Evolutionary conservation across 2,888 invertebrate genomes (phyloP).

Genomic region (Agrilus cyanescens): DNA sequence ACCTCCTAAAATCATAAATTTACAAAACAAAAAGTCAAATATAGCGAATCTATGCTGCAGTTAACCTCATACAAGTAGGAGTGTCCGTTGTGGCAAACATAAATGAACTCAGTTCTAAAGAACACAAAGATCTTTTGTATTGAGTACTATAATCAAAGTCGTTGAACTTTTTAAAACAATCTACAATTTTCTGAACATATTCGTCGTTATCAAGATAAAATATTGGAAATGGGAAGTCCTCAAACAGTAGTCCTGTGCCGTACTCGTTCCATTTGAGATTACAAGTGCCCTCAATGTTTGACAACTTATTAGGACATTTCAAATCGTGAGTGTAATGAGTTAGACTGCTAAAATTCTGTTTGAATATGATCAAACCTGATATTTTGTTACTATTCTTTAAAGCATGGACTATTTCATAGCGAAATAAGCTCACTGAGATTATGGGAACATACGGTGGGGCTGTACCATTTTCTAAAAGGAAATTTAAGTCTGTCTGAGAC

Average conservation of each 20-base stretch:
- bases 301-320: constrained; percentile 72
- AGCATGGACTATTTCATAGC: constrained; percentile 41
- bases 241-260: constrained; percentile 63
- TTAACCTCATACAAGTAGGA: constrained; percentile 60
- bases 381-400: constrained; percentile 43
- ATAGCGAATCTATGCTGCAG: neutral
- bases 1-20: constrained; percentile 24
- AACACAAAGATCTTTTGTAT: constrained; percentile 62
- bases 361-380: constrained; percentile 54
- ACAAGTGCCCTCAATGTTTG: constrained; percentile 37
- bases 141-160: constrained; percentile 51
- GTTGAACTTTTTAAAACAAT: constrained; percentile 60
- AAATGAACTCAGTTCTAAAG: constrained; percentile 73
- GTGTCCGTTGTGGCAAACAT: constrained; percentile 87
- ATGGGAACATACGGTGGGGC: constrained; percentile 73
- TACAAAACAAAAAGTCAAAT: neutral
- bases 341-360: constrained; percentile 30
- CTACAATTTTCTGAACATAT: constrained; percentile 46
- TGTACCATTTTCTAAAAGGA: constrained; percentile 59
- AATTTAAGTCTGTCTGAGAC: constrained; percentile 52
- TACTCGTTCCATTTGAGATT: constrained; percentile 62
- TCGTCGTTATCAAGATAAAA: constrained; percentile 58
- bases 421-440: constrained; percentile 52
- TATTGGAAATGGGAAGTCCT: constrained; percentile 81
- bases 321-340: constrained; percentile 51